Percentiles rank a stretch among this genome's conserved stretches.
phyloP scores from a whole-genome alignment of 2,797 vertebrate species.

The Poecilia gillii region DNA sequence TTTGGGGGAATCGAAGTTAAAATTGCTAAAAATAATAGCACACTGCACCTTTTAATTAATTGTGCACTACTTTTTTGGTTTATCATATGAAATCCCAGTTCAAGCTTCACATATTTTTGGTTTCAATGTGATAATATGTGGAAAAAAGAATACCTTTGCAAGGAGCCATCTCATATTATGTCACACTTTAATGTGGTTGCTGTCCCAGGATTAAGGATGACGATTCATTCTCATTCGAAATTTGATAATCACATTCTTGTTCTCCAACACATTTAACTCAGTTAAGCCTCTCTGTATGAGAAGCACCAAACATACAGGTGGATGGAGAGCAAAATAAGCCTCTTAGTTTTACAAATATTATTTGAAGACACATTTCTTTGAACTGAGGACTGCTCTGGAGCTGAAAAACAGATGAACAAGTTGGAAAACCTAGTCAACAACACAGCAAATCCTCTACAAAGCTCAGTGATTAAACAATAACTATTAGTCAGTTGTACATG shows the following conservation, averaged over 20 bases:
- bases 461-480: background rate
- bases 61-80: background rate
- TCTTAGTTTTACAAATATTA: background rate
- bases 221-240: background rate
- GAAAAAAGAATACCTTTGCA: background rate
- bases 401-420: background rate
- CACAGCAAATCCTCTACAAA: background rate
- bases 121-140: background rate
- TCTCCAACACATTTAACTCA: background rate
- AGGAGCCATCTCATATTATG: background rate
- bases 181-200: background rate
- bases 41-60: background rate
- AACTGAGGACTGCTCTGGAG: background rate
- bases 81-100: background rate
- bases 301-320: constrained; percentile 3
- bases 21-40: background rate
- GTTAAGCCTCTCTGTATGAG: background rate
- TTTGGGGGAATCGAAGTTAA: background rate
- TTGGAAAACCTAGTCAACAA: background rate
- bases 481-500: background rate
- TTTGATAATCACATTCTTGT: background rate
- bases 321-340: background rate
- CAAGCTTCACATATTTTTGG: background rate
- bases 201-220: background rate
- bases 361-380: background rate